These are phyloP conservation scores for Hyles euphorbiae DNA, from an alignment of 1,140 invertebrate genomes.

Conservation along the genomic window DNA sequence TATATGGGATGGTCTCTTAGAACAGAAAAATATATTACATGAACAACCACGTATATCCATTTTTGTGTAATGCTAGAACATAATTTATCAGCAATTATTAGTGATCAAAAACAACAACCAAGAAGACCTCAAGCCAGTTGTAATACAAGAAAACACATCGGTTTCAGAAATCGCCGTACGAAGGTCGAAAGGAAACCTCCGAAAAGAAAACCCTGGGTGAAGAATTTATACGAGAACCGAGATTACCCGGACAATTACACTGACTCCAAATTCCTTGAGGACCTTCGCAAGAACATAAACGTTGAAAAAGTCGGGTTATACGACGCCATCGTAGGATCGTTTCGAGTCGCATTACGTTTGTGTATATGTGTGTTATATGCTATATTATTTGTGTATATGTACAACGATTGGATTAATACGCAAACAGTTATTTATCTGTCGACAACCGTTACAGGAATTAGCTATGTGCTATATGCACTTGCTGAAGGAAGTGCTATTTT, in stretches of 20 bases:
- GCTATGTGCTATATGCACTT: constrained; percentile 77
- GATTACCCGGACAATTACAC: constrained; percentile 95
- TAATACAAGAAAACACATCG: constrained; percentile 8
- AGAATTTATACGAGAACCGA: constrained; percentile 92
- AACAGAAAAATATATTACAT: too few species aligned
- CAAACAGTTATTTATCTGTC: constrained; percentile 78
- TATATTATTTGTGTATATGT: constrained; percentile 83
- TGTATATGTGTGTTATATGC: constrained; percentile 86
- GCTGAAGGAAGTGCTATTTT: constrained; percentile 39
- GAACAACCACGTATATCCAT: too few species aligned
- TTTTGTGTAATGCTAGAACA: too few species aligned
- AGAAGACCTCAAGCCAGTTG: neutral
- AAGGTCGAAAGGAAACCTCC: constrained; percentile 37
- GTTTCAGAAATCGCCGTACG: constrained; percentile 58
- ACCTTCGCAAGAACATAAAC: constrained; percentile 90
- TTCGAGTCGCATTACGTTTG: constrained; percentile 83
- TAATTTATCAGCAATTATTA: too few species aligned
- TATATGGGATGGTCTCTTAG: too few species aligned
- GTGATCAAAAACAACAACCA: too few species aligned
- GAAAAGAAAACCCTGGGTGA: constrained; percentile 82
- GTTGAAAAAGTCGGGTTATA: constrained; percentile 81
- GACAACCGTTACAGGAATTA: constrained; percentile 74
- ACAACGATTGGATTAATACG: constrained; percentile 80
- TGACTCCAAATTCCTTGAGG: constrained; percentile 87
- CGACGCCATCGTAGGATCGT: constrained; percentile 84